Evolutionary conservation across 2,113 vertebrate species (phyloP).

Genomic region (Steatornis caripensis): DNA sequence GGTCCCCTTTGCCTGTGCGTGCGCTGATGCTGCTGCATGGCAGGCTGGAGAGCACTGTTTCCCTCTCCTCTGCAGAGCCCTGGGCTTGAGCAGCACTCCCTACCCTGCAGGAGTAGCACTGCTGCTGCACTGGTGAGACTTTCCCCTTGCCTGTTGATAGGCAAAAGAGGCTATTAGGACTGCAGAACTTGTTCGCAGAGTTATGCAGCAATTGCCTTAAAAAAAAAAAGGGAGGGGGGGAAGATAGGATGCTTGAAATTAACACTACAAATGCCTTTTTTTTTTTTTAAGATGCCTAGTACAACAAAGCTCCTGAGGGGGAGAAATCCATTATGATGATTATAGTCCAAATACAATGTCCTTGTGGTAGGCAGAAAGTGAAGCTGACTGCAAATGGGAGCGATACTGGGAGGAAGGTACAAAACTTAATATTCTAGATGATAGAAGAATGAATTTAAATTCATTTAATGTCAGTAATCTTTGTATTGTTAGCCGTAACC

Average conservation of each 20-base stretch:
- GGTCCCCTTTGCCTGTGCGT: rapidly evolving
- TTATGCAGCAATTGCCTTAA: background rate
- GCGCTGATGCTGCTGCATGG: background rate
- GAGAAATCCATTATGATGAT: background rate
- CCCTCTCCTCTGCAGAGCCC: background rate
- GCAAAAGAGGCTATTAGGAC: background rate
- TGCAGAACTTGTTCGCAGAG: background rate
- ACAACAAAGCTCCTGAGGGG: background rate
- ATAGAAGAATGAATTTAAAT: slow-evolving; percentile 29
- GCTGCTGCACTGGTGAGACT: background rate
- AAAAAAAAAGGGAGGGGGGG: background rate
- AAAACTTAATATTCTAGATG: slow-evolving; percentile 8
- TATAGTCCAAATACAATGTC: background rate
- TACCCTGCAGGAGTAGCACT: background rate
- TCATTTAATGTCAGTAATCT: slow-evolving; percentile 32
- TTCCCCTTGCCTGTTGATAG: background rate
- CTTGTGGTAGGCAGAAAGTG: background rate
- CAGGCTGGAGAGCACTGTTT: rapidly evolving
- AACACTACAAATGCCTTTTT: background rate
- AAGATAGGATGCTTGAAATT: background rate
- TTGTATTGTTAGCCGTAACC: slow-evolving; percentile 29
- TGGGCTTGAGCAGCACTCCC: background rate
- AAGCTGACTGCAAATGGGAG: background rate
- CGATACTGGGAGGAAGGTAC: background rate
- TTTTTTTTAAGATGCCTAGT: background rate